Percentiles rank a stretch among this genome's conserved stretches.
These are phyloP conservation scores for Bryconaethiops microstoma DNA, from an alignment of 2,797 vertebrate genomes.

Conservation along the genomic window DNA sequence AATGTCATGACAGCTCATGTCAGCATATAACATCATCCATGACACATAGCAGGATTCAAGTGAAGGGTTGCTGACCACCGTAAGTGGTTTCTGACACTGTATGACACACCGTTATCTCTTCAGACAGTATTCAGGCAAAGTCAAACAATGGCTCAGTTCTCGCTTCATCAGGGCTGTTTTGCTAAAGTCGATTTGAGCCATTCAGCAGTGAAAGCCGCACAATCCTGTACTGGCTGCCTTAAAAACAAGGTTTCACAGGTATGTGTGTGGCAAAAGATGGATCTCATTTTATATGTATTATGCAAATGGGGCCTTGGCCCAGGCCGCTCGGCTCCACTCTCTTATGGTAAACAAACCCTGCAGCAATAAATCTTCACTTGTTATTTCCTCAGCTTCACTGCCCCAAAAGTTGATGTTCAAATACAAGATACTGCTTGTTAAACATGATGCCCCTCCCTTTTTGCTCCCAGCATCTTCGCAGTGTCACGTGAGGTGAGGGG, in stretches of 20 bases:
- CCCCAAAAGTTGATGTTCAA: slow-evolving; percentile 55
- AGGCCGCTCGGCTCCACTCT: slow-evolving; percentile 23
- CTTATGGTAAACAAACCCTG: slow-evolving; percentile 59
- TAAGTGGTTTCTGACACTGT: not conserved
- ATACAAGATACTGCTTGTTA: slow-evolving; percentile 64
- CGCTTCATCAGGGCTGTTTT: not conserved
- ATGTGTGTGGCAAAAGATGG: slow-evolving; percentile 56
- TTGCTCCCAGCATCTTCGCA: slow-evolving; percentile 46
- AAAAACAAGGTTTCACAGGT: slow-evolving; percentile 50
- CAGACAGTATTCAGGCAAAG: not conserved
- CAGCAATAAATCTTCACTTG: slow-evolving; percentile 65
- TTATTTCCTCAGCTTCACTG: slow-evolving; percentile 61
- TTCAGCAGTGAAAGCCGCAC: slow-evolving; percentile 1
- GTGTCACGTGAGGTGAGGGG: slow-evolving; percentile 52
- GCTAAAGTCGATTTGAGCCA: not conserved
- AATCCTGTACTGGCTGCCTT: slow-evolving; percentile 18
- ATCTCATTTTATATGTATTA: slow-evolving; percentile 61
- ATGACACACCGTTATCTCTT: not conserved
- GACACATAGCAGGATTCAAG: not conserved
- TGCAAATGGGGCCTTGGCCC: slow-evolving; percentile 57
- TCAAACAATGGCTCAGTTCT: not conserved
- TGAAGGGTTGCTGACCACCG: not conserved
- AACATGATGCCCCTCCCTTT: slow-evolving; percentile 38
- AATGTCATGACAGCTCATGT: too few species aligned
- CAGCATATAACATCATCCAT: too few species aligned